Evolutionary conservation across 2,797 vertebrate species (phyloP), one percentile per base, ranked within the genome.

Genomic region (Apogon hyalosoma): DNA sequence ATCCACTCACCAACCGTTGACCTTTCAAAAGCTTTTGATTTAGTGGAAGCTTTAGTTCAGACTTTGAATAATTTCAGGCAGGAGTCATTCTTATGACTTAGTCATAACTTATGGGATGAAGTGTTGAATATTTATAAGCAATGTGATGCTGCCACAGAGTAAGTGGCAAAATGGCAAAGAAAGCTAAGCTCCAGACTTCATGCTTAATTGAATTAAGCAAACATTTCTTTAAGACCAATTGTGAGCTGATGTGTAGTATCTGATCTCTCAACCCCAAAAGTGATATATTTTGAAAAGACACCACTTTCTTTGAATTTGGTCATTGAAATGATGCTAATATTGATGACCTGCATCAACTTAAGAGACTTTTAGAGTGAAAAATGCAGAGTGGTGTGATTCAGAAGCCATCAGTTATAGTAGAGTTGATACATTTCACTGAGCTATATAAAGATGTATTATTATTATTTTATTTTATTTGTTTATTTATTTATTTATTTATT

Each of bases 91-190:
- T 71, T 68, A n/a, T n/a, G n/a, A n/a, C n/a, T n/a, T n/a, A n/a
- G n/a, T 80, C 65, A 83, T 63, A 15, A 42, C 0, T 3, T 70
- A 11, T 74, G 79, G 67, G 43, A 64, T 72, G 51, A 73, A 56
- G 54, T 47, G 12, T 58, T 62, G 40, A 71, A 53, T 14, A 54
- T 24, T 11, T 33, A 11, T 62, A 42, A 50, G 47, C 57, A 70
- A 41, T 70, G 63, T 56, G 50, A 73, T 42, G 19, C 40, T 56
- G 41, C 49, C 57, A 42, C 11, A 42, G n/a, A 62, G 42, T 18
- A 36, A 13, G 3, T 41, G 47, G 46, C 31, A 42, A 72, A 63
- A 77, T 4, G 6, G 18, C 43, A 31, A 19, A 57, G 59, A 79
- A 61, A 3, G 15, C 41, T 73, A 15, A 58, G 54, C 52, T 66